Evolutionary conservation across 2,113 vertebrate genomes (phyloP), one percentile per base, ranked within the genome.

Genomic region (Sterrhoptilus dennistouni): DNA sequence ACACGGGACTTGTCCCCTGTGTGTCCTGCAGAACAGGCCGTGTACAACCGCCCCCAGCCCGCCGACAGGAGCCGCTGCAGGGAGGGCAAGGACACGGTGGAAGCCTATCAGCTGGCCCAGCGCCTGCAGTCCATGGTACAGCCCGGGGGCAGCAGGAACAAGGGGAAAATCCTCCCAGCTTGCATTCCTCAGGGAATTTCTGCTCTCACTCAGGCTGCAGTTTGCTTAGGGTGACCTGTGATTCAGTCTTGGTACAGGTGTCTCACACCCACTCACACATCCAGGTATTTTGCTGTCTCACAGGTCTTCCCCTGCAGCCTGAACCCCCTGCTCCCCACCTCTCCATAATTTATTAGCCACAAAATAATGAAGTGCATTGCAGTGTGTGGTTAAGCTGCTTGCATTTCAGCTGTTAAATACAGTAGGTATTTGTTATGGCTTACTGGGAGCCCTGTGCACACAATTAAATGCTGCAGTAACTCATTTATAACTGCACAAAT

Each of bases 101-200:
- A 99, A 95, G 98, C 98, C 0, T 99, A 99, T 93, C 98, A 99
- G 91, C 98, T 99, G 4, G 99, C 99, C 24, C 99, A 99, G 95
- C 98, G 99, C 63, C 97, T 99, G 74, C 99, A 99, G 94, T 99
- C 99, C 72, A 98, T 99, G 99, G 99, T 99, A 92, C 52, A 96
- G 83, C 47, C 29, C 5, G 57, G 5, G 31, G 33, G 27, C 42
- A 36, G 64, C 57, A 33, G 6, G 8, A 9, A 9, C 2, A 0
- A 2, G 18, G 21, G 57, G 8, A 23, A 20, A 29, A 45, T 3
- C 36, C 63, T 45, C 12, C n/a, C 38, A 23, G 1, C 33, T n/a
- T 23, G 35, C 7, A 0, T 38, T 50, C 11, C 29, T 53, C 14
- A 0, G 64, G 76, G 28, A 44, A 12, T 8, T 18, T 14, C 44